These are phyloP conservation scores for Carabus problematicus DNA, from an alignment of 2,888 invertebrate genomes.

Conservation along the genomic window DNA sequence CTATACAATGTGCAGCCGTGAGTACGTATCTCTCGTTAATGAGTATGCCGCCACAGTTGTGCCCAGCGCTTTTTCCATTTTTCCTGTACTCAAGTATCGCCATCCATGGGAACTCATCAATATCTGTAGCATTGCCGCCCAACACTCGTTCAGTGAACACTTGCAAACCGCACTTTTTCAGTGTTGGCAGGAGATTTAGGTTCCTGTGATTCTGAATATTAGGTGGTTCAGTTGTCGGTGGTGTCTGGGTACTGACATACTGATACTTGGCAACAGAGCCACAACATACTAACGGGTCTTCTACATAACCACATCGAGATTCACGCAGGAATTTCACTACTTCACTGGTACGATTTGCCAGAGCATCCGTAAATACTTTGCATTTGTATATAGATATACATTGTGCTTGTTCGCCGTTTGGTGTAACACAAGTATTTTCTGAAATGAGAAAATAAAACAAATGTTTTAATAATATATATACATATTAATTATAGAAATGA, in stretches of 20 bases:
- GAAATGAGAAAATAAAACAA: too few species aligned
- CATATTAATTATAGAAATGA: too few species aligned
- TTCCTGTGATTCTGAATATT: not conserved
- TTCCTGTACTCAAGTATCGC: slow-evolving; percentile 64
- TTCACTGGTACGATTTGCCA: slow-evolving; percentile 52
- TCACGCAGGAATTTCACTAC: slow-evolving; percentile 58
- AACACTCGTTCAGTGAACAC: not conserved
- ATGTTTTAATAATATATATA: too few species aligned
- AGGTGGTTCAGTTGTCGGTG: slow-evolving; percentile 11
- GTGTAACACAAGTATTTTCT: slow-evolving; percentile 57
- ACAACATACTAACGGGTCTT: slow-evolving; percentile 64
- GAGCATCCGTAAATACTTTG: slow-evolving; percentile 55
- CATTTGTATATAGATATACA: slow-evolving; percentile 64
- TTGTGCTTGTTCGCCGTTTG: slow-evolving; percentile 57
- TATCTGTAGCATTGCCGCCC: slow-evolving; percentile 55
- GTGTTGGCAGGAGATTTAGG: slow-evolving; percentile 8
- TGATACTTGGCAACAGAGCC: slow-evolving; percentile 49
- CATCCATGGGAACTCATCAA: slow-evolving; percentile 72
- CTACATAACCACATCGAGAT: slow-evolving; percentile 65
- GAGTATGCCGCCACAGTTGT: slow-evolving; percentile 66
- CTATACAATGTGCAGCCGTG: slow-evolving; percentile 70
- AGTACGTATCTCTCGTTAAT: slow-evolving; percentile 66
- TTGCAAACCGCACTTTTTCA: slow-evolving; percentile 2
- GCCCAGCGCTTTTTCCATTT: slow-evolving; percentile 2
- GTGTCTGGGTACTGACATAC: slow-evolving; percentile 9